A percentile compares a stretch with the other conserved stretches of the same genome.
phyloP scores from a whole-genome alignment of 2,888 invertebrate genomes.

The Deilephila porcellus region DNA sequence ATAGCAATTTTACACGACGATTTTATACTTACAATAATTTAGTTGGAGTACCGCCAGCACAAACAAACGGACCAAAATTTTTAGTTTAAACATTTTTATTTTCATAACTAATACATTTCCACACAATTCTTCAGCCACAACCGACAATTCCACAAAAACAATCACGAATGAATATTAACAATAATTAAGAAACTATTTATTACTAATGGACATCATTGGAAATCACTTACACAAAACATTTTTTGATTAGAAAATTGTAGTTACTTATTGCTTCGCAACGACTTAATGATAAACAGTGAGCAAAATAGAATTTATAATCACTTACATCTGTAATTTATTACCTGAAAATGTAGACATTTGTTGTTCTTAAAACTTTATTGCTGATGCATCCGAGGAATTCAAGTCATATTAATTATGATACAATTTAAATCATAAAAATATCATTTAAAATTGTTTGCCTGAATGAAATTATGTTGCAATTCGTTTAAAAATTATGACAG shows the following conservation, averaged over 20 bases:
- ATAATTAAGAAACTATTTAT: slow-evolving; percentile 14
- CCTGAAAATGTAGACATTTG: too few species aligned
- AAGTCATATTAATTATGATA: too few species aligned
- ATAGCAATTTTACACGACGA: too few species aligned
- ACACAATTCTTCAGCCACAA: background rate
- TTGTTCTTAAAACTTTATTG: too few species aligned
- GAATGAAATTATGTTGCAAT: background rate
- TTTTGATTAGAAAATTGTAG: background rate
- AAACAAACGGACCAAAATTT: background rate
- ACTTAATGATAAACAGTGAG: background rate
- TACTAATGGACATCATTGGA: background rate
- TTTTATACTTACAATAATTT: slow-evolving; percentile 26
- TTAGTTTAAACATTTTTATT: slow-evolving; percentile 15
- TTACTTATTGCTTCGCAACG: background rate
- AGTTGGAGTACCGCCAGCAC: background rate
- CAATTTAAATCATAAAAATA: too few species aligned
- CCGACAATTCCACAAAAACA: background rate
- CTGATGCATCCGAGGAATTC: too few species aligned
- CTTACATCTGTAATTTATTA: too few species aligned
- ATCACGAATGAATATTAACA: background rate
- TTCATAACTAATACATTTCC: background rate
- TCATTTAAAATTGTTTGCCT: too few species aligned
- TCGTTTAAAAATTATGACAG: background rate
- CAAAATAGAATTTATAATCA: too few species aligned
- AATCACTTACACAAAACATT: background rate